Evolutionary conservation across 2,113 vertebrate genomes (phyloP).

Genomic region (Eonycteris spelaea): DNA sequence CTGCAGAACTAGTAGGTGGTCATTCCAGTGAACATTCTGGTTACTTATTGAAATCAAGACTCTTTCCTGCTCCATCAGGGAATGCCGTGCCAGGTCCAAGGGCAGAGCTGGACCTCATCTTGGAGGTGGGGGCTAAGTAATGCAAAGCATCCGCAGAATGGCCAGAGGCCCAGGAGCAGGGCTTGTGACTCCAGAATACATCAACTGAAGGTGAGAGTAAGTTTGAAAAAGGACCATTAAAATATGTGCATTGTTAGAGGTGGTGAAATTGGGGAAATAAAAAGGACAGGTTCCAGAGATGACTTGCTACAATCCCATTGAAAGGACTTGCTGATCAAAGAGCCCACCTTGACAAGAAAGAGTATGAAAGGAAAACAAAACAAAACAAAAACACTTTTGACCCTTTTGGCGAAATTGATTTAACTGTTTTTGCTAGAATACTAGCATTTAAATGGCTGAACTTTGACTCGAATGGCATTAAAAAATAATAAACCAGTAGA

Average conservation of each 20-base stretch:
- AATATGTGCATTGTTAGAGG: constrained; percentile 37
- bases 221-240: constrained; percentile 57
- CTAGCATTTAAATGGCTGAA: constrained; percentile 21
- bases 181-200: constrained; percentile 63
- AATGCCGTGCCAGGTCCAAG: constrained; percentile 56
- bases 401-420: not conserved
- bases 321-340: not conserved
- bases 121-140: constrained; percentile 66
- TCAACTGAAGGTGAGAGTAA: constrained; percentile 64
- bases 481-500: not conserved
- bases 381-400: not conserved
- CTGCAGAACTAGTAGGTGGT: not conserved
- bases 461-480: constrained; percentile 4
- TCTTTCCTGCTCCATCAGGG: constrained; percentile 50
- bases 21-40: constrained; percentile 21
- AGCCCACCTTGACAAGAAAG: not conserved
- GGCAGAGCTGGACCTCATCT: constrained; percentile 52
- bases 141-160: constrained; percentile 65
- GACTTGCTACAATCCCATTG: not conserved
- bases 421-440: constrained; percentile 4
- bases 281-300: constrained; percentile 11
- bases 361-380: not conserved
- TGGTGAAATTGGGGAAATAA: not conserved
- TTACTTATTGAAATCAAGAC: constrained; percentile 68
- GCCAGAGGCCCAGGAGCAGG: constrained; percentile 64